phyloP scores from a whole-genome alignment of 2,888 invertebrate genomes.

The Urechis unicinctus region DNA sequence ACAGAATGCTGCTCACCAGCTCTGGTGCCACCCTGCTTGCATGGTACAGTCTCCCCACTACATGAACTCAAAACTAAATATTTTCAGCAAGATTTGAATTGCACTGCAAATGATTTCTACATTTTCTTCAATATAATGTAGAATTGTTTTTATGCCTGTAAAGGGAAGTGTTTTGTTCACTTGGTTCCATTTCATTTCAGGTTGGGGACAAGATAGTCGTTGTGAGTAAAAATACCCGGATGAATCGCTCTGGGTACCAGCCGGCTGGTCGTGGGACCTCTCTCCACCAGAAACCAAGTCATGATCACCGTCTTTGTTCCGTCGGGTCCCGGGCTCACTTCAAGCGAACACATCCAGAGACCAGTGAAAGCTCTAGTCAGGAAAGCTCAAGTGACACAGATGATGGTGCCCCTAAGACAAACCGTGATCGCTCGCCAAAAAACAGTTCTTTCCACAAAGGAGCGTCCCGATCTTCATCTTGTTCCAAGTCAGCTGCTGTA shows the following conservation, averaged over 20 bases:
- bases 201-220: slow-evolving; percentile 46
- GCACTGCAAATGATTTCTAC: too few species aligned
- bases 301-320: not conserved
- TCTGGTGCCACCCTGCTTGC: slow-evolving; percentile 92
- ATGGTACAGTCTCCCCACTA: slow-evolving; percentile 54
- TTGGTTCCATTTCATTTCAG: slow-evolving; percentile 21
- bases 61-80: slow-evolving; percentile 35
- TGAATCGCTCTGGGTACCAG: not conserved
- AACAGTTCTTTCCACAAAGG: too few species aligned
- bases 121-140: too few species aligned
- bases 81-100: too few species aligned
- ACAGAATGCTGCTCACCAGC: slow-evolving; percentile 74
- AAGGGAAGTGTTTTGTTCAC: not conserved
- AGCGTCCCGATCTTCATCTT: too few species aligned
- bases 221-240: slow-evolving; percentile 35
- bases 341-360: slow-evolving; percentile 12
- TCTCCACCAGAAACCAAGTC: not conserved
- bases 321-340: not conserved
- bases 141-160: not conserved
- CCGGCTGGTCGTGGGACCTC: not conserved
- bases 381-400: slow-evolving; percentile 20
- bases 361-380: slow-evolving; percentile 21
- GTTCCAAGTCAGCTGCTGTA: not conserved
- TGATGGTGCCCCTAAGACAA: too few species aligned
- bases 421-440: too few species aligned